Base-by-base conservation (phyloP, 1,140 invertebrate genomes). In the Drosophila aff. region DNA sequence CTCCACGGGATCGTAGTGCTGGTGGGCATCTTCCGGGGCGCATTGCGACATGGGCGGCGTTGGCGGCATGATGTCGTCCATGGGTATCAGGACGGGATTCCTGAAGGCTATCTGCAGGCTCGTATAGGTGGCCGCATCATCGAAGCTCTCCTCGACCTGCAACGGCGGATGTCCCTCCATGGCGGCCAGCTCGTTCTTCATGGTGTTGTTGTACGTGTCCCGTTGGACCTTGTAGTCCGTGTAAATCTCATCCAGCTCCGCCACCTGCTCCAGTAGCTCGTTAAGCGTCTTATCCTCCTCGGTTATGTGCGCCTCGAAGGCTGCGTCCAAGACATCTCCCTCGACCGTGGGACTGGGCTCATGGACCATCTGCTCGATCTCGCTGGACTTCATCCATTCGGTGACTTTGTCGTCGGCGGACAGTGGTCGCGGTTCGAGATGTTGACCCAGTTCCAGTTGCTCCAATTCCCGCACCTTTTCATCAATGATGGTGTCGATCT, bases 91-190 rank as follows among this genome's bases (percentile, higher is more conserved):
- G 1, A 97, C 91, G 0, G 97, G 97, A 93, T 97, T 97, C 93
- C 96, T 97, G 94, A 97, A 97, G 1, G 97, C 97, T 85, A 97
- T 94, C 89, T 97, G 97, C 47, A 97, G 92, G 85, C 96, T 97
- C 0, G 96, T 96, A 72, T 97, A 97, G 0, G 96, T 97, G 57
- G 96, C 95, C 59, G 95, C 95, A 81, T 97, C 96, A 77, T 96
- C 95, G 69, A 96, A 96, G 38, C 92, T 92, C 33, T 95, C 95
- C 40, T 96, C 95, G 9, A 94, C 75, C 7, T 94, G 93, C 92
- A 95, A 93, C 47, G 76, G 23, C 13, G 50, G 53, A 28, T 33
- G 16, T 10, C 13, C 79, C 33, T 92, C 86, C 47, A 86, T 36
- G 8, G 61, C 74, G 43, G 83, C 76, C 36, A 91, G 18, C 46